Evolutionary conservation across 2,888 invertebrate species (phyloP).

Genomic region (Barypeithes pellucidus): DNA sequence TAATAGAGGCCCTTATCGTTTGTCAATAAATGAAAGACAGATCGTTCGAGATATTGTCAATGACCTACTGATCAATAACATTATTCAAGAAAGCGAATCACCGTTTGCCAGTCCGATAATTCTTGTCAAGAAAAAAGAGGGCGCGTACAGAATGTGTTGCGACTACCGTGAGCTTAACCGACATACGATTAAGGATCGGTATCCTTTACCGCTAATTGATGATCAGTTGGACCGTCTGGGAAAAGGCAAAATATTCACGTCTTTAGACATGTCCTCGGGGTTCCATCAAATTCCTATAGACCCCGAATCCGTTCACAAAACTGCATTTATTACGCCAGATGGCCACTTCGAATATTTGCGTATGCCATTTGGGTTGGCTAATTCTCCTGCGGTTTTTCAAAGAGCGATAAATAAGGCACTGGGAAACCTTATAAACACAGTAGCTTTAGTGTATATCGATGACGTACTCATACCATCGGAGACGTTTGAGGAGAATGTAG

Average conservation of each 20-base stretch:
- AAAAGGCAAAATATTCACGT: conserved; percentile 56
- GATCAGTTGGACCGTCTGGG: conserved; percentile 59
- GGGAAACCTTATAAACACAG: conserved; percentile 15
- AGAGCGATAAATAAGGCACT: conserved; percentile 44
- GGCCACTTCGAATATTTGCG: conserved; percentile 63
- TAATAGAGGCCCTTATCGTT: conserved; percentile 45
- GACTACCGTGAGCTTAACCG: conserved; percentile 57
- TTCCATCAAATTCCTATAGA: conserved; percentile 63
- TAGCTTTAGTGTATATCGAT: conserved; percentile 27
- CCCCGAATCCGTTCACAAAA: conserved; percentile 51
- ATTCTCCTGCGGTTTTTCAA: conserved; percentile 56
- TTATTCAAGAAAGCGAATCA: conserved; percentile 45
- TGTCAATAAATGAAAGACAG: conserved; percentile 39
- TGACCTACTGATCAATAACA: conserved; percentile 44
- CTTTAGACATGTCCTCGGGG: conserved; percentile 60
- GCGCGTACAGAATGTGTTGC: conserved; percentile 48
- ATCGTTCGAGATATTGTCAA: conserved; percentile 47
- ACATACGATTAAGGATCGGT: conserved; percentile 57
- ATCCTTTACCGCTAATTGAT: conserved; percentile 57
- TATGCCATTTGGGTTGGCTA: conserved; percentile 64
- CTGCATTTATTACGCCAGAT: conserved; percentile 60
- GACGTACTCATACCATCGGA: conserved; percentile 39
- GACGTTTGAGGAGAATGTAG: conserved; percentile 39
- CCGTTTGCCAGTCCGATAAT: conserved; percentile 50
- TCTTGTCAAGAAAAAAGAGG: conserved; percentile 50